Evolutionary conservation across 2,113 vertebrate species (phyloP), one percentile per base, ranked within the genome.

Genomic region (Synodontis membranacea): DNA sequence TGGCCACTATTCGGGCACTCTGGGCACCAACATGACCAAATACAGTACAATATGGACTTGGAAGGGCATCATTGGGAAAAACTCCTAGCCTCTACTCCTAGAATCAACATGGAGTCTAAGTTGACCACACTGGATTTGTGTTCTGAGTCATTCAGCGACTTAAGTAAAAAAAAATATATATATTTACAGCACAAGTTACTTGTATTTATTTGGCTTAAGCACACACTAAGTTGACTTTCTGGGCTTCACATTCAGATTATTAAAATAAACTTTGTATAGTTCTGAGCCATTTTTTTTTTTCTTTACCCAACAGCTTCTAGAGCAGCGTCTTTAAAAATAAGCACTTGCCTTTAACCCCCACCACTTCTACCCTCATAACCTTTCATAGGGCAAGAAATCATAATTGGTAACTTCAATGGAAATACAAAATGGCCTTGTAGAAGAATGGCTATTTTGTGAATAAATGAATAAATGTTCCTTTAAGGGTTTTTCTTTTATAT

Each of bases 1-100:
- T 85, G 72, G 34, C 44, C 64, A 87, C 82, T 82, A 85, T 60
- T 44, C 72, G n/a, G n/a, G n/a, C n/a, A n/a, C n/a, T 60, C 78
- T 64, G 25, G 76, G 80, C 86, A 88, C 72, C 52, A 81, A 50
- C 80, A 88, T 66, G 56, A 42, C 25, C 50, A 52, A 82, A 74
- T 25, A 81, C 28, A 0, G 31, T 39, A 39, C 17, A 39, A 19
- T 6, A 1, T 70, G 15, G 6, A 15, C 34, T 68, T 37, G 31
- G 5, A 0, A 37, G 7, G 17, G 17, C 64, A 34, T 8, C 60
- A 28, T 11, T 34, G 62, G 14, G 5, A 66, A 12, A 17, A 66
- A 6, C 5, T 7, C 31, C 31, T 34, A 37, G 31, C 14, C 31
- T 37, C 12, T 68, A 5, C 64, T 64, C 15, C 12, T n/a, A 31